phyloP scores from a whole-genome alignment of 1,140 invertebrate species.

The Yoshiicerus persimilis region DNA sequence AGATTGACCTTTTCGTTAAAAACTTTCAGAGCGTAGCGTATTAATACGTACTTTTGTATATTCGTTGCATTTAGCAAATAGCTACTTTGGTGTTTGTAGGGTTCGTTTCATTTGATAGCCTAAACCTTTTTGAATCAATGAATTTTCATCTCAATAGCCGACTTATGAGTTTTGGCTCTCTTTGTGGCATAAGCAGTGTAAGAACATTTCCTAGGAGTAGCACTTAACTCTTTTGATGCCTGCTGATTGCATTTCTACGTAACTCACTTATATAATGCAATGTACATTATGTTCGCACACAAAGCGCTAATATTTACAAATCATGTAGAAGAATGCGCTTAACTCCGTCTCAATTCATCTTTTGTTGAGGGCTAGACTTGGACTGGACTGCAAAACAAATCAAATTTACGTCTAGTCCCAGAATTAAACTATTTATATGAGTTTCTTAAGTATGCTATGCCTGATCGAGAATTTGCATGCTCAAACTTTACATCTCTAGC shows the following conservation, averaged over 20 bases:
- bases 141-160: not conserved
- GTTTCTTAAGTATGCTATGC: not conserved
- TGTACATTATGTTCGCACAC: not conserved
- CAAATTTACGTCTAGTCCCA: too few relatives aligned
- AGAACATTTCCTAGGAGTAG: not conserved
- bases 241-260: too few relatives aligned
- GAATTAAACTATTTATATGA: not conserved
- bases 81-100: too few relatives aligned
- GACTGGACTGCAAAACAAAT: too few relatives aligned
- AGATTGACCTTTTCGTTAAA: constrained; percentile 3
- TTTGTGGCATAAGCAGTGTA: not conserved
- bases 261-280: too few relatives aligned
- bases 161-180: not conserved
- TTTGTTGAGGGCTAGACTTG: too few relatives aligned
- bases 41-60: too few relatives aligned
- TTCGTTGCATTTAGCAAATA: too few relatives aligned
- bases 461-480: constrained; percentile 6
- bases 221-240: not conserved
- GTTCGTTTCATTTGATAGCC: too few relatives aligned
- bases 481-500: not conserved
- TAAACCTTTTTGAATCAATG: not conserved
- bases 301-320: too few relatives aligned
- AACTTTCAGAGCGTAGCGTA: too few relatives aligned
- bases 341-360: too few relatives aligned
- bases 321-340: not conserved